phyloP scores from a whole-genome alignment of 2,888 invertebrate genomes.

The Gymnocheta viridis region DNA sequence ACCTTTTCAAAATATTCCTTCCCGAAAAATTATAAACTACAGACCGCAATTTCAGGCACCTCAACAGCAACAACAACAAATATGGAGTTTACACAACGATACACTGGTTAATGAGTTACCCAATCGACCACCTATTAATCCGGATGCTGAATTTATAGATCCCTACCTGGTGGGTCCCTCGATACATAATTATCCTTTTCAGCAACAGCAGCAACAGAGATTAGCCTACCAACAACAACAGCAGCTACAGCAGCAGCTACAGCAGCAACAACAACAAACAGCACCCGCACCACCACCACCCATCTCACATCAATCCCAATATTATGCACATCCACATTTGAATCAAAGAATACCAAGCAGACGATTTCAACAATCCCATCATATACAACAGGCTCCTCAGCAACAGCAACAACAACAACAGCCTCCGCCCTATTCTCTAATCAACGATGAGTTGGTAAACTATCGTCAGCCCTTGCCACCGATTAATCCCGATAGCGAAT shows the following conservation, averaged over 20 bases:
- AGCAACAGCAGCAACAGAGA: constrained; percentile 70
- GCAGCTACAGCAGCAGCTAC: constrained; percentile 71
- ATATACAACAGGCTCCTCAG: constrained; percentile 27
- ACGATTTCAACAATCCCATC: constrained; percentile 48
- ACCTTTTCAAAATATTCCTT: constrained; percentile 73
- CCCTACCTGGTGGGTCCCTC: constrained; percentile 76
- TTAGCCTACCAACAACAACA: constrained; percentile 72
- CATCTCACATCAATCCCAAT: constrained; percentile 73
- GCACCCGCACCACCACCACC: constrained; percentile 70
- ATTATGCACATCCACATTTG: constrained; percentile 77
- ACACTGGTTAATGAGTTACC: constrained; percentile 88
- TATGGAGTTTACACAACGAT: constrained; percentile 83
- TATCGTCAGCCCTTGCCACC: constrained; percentile 85
- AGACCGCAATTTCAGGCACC: constrained; percentile 70
- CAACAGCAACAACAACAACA: constrained; percentile 55
- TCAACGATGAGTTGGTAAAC: constrained; percentile 85
- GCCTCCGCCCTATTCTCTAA: constrained; percentile 83
- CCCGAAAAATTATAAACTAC: constrained; percentile 73
- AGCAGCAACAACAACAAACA: constrained; percentile 56
- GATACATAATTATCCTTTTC: constrained; percentile 71
- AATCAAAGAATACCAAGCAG: constrained; percentile 75
- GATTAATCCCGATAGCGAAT: constrained; percentile 87
- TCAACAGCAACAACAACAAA: constrained; percentile 83
- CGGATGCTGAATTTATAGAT: constrained; percentile 85
- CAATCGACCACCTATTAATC: constrained; percentile 84